These are phyloP conservation scores for Poeciliopsis turneri DNA, from an alignment of 2,797 vertebrate genomes.

Conservation along the genomic window DNA sequence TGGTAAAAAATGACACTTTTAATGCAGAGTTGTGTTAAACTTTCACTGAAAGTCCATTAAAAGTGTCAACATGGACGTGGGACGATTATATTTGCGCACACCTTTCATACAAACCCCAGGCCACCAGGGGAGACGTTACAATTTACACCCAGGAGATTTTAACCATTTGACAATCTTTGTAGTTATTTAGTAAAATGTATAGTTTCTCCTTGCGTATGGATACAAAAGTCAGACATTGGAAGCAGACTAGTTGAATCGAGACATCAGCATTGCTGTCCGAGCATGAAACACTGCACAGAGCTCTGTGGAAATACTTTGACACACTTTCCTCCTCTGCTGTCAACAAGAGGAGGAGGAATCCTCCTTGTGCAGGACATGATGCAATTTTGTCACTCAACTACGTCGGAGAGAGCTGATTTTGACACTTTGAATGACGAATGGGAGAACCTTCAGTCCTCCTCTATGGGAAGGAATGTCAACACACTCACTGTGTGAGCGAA, in stretches of 20 bases:
- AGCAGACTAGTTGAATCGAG: neutral
- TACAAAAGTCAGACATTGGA: neutral
- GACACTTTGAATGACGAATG: neutral
- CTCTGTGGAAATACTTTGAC: neutral
- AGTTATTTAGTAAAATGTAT: neutral
- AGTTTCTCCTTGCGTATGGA: too few relatives aligned
- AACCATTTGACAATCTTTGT: neutral
- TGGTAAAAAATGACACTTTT: too few relatives aligned
- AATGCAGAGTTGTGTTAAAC: neutral
- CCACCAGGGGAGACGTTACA: neutral
- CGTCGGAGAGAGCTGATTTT: neutral
- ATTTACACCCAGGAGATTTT: neutral
- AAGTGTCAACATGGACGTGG: neutral
- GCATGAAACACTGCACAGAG: neutral
- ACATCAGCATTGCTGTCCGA: neutral
- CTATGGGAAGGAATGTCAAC: neutral
- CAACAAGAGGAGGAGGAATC: neutral
- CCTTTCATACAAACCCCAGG: neutral
- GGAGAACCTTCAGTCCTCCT: neutral
- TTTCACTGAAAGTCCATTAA: neutral
- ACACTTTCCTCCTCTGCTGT: neutral
- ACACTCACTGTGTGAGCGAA: slow-evolving; percentile 15
- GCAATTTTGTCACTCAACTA: neutral
- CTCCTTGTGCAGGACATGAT: neutral
- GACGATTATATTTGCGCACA: neutral